phyloP scores from a whole-genome alignment of 2,888 invertebrate species.

The Caenorhabditis angaria region DNA sequence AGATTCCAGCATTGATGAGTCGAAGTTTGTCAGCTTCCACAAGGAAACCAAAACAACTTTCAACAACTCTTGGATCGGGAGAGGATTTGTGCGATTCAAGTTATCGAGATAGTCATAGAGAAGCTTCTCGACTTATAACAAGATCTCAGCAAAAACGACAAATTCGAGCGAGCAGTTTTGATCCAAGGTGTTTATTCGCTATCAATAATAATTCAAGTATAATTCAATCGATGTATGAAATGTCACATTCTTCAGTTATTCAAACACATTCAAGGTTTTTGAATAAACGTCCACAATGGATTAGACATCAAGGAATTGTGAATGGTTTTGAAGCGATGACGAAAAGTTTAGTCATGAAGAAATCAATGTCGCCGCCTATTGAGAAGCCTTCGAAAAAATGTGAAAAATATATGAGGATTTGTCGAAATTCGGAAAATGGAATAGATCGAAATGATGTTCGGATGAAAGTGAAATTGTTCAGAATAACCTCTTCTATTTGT shows the following conservation, averaged over 20 bases:
- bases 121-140: conserved; percentile 32
- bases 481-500: not conserved
- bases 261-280: conserved; percentile 25
- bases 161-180: conserved; percentile 35
- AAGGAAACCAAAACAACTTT: conserved; percentile 1
- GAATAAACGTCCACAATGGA: conserved; percentile 31
- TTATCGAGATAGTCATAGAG: conserved; percentile 17
- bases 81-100: conserved; percentile 43
- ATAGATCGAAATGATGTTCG: not conserved
- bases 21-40: conserved; percentile 25
- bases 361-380: conserved; percentile 1
- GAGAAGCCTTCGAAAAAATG: conserved; percentile 4
- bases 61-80: conserved; percentile 38
- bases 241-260: conserved; percentile 13
- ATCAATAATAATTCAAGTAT: conserved; percentile 18
- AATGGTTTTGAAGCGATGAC: conserved; percentile 16
- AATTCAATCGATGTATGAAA: conserved; percentile 9
- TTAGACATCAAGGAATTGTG: conserved; percentile 16
- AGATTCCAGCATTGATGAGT: conserved; percentile 50
- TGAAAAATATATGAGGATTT: not conserved
- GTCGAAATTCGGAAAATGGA: not conserved
- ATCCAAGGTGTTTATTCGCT: conserved; percentile 36
- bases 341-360: conserved; percentile 11
- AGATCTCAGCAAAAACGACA: conserved; percentile 38
- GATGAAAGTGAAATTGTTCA: not conserved